These are phyloP conservation scores for Heliconius erato DNA, from an alignment of 2,888 invertebrate species.

Conservation along the genomic window DNA sequence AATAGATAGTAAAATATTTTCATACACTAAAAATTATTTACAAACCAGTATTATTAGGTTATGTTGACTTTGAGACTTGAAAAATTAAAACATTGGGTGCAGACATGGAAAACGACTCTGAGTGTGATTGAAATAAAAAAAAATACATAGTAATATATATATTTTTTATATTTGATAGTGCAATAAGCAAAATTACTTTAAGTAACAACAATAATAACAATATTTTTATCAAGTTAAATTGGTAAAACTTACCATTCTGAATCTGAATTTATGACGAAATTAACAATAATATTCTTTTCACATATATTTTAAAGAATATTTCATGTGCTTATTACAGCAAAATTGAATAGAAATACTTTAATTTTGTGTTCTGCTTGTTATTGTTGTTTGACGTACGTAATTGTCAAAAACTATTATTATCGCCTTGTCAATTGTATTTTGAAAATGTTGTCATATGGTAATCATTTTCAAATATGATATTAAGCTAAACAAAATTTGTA, in stretches of 20 bases:
- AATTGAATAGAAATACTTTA: background rate
- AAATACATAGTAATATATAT: background rate
- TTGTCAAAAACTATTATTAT: background rate
- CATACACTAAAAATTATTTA: background rate
- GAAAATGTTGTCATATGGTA: too few relatives aligned
- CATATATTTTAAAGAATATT: background rate
- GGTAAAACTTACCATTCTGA: background rate
- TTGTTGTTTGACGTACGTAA: background rate
- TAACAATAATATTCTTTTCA: background rate
- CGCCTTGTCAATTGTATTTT: background rate
- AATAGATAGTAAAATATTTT: background rate
- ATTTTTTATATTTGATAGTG: background rate
- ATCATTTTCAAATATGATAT: too few relatives aligned
- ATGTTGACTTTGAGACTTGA: background rate
- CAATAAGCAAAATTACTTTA: background rate
- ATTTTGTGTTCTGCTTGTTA: background rate
- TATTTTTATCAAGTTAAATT: background rate
- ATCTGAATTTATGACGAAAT: background rate
- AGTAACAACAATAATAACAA: background rate
- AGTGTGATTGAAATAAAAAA: too few relatives aligned
- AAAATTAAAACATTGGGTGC: background rate
- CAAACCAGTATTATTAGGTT: background rate
- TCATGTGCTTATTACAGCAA: background rate
- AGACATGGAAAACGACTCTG: background rate
- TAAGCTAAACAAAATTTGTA: too few relatives aligned